Evolutionary conservation across 2,888 invertebrate species (phyloP).

Genomic region (Cactoblastis cactorum): DNA sequence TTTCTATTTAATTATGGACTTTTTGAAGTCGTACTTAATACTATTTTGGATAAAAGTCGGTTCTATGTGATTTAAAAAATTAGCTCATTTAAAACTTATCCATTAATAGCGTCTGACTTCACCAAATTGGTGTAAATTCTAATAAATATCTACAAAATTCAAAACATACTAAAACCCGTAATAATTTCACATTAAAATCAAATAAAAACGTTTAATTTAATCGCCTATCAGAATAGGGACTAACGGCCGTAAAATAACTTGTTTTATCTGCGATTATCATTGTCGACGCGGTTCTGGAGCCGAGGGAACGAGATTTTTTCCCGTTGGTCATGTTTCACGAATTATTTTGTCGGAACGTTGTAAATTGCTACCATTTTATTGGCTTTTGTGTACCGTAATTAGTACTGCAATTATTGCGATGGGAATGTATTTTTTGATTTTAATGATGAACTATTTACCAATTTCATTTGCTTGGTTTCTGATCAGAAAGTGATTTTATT

Average conservation of each 20-base stretch:
- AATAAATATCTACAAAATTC: not conserved
- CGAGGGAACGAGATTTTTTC: not conserved
- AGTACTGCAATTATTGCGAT: no score
- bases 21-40: no score
- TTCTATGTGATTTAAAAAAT: no score
- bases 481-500: no score
- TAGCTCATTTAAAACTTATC: no score
- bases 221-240: not conserved
- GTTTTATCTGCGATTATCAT: constrained; percentile 4
- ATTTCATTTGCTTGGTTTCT: no score
- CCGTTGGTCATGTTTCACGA: not conserved
- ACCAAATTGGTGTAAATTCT: not conserved
- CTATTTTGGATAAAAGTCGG: no score
- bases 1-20: no score
- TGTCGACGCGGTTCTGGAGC: not conserved
- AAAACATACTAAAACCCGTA: not conserved
- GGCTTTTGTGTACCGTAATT: not conserved
- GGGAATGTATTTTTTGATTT: not conserved
- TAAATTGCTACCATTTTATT: not conserved
- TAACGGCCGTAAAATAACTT: constrained; percentile 1
- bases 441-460: not conserved
- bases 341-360: not conserved
- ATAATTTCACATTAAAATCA: not conserved
- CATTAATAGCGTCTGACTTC: no score
- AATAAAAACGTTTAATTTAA: not conserved